phyloP scores from a whole-genome alignment of 2,888 invertebrate species.

The Apodemia hepburni region DNA sequence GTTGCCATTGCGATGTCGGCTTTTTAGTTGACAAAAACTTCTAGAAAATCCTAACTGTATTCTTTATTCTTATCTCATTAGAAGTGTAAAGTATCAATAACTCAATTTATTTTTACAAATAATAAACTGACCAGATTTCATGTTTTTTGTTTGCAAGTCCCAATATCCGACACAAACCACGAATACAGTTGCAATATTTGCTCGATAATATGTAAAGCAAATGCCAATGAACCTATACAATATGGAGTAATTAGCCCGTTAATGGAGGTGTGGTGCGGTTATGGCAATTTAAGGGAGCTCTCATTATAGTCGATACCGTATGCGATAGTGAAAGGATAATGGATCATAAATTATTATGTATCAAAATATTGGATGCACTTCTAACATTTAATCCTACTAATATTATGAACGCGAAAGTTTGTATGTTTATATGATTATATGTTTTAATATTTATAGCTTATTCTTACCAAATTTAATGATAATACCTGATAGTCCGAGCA shows the following conservation, averaged over 20 bases:
- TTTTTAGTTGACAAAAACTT: too few relatives aligned
- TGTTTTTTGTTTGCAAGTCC: neutral
- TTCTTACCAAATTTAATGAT: too few relatives aligned
- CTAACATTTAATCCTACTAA: too few relatives aligned
- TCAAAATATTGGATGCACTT: neutral
- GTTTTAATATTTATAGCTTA: too few relatives aligned
- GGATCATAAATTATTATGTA: neutral
- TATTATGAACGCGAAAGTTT: too few relatives aligned
- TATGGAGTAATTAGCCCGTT: constrained; percentile 35
- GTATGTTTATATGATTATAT: too few relatives aligned
- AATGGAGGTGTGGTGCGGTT: constrained; percentile 34
- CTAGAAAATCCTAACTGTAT: too few relatives aligned
- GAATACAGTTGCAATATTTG: constrained; percentile 14
- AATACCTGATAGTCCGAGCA: too few relatives aligned
- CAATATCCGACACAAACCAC: constrained; percentile 6
- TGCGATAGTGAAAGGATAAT: constrained; percentile 7
- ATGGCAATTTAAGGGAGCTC: constrained; percentile 35
- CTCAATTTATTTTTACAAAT: too few relatives aligned
- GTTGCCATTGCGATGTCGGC: too few relatives aligned
- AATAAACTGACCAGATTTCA: neutral
- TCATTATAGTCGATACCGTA: constrained; percentile 28
- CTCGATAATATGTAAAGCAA: constrained; percentile 23
- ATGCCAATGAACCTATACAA: constrained; percentile 31
- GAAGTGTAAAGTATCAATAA: too few relatives aligned
- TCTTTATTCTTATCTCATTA: too few relatives aligned